These are phyloP conservation scores for Corythucha ciliata DNA, from an alignment of 2,888 invertebrate genomes.

Conservation along the genomic window DNA sequence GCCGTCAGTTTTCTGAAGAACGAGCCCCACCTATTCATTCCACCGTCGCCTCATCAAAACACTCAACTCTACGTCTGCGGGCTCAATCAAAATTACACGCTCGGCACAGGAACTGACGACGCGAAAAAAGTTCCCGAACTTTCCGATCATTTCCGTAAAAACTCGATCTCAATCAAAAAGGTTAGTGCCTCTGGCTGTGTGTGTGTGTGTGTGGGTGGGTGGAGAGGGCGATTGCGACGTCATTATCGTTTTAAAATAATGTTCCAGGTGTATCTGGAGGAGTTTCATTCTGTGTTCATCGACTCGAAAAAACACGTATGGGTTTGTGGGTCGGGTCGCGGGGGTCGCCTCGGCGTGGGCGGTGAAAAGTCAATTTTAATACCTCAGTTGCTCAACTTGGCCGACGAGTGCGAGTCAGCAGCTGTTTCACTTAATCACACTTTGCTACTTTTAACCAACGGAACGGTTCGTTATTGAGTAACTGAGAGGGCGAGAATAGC, in stretches of 20 bases:
- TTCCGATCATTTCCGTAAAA: conserved; percentile 56
- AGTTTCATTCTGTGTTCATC: conserved; percentile 67
- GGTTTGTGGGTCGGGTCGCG: conserved; percentile 72
- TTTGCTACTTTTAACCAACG: conserved; percentile 53
- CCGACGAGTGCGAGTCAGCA: conserved; percentile 45
- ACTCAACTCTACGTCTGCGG: conserved; percentile 73
- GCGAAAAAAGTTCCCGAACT: conserved; percentile 54
- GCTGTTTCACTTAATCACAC: conserved; percentile 60
- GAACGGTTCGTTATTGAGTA: conserved; percentile 46
- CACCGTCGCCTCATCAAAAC: neutral
- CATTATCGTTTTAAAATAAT: no score
- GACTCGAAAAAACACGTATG: conserved; percentile 51
- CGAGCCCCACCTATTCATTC: no score
- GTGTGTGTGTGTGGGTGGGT: neutral
- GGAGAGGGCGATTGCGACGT: neutral
- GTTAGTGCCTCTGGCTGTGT: conserved; percentile 40
- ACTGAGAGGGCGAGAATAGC: conserved; percentile 3
- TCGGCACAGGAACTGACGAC: conserved; percentile 63
- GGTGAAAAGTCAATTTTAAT: conserved; percentile 50
- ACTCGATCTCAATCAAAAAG: conserved; percentile 51
- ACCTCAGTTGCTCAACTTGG: conserved; percentile 44
- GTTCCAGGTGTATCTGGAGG: conserved; percentile 59
- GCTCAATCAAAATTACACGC: conserved; percentile 70
- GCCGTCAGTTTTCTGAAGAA: no score
- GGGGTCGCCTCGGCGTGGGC: conserved; percentile 63